Base-by-base conservation (phyloP, 2,888 invertebrate species). In the Tetheella fluctuosa region DNA sequence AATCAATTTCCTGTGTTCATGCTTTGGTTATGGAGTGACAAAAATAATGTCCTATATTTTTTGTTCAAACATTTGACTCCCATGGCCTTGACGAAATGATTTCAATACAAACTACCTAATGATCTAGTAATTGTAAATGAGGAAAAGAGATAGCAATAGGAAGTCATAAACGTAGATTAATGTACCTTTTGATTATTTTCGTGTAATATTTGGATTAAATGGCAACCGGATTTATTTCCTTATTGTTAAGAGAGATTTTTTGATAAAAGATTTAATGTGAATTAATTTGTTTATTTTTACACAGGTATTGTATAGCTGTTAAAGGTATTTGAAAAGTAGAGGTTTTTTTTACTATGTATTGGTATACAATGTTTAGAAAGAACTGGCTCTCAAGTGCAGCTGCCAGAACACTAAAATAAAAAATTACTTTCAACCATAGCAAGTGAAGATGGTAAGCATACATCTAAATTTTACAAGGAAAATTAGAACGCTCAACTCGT, bases 71-170 rank as follows among this genome's bases (percentile, higher is more conserved):
- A 58, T 57, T 69, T 63, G 59, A 61, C 61, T 64, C 57, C 23
- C 57, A 15, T 23, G 60, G 28, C 81, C 79, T 80, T 78, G 73
- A 62, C 34, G 57, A 59, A 62, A 60, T 60, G 61, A 61, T 64
- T 64, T 64, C 48, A 63, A 69, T 64, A 64, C 60, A 65, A 64
- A 5, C n/a, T 48, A 39, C 39, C n/a, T n/a, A 20, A 48, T 20
- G 48, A 20, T 48, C 17, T 42, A 17, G 42, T 42, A 2, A 17
- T 42, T 48, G 48, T 64, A 54, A 69, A 60, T 64, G 69, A 71
- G 62, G 37, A 76, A 86, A 62, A 64, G 79, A 79, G 82, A 85
- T 48, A 70, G 68, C 66, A 54, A 73, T 79, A 86, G 88, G 88
- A 87, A 89, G 67, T 77, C 65, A 59, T 64, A 69, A 59, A 70